A percentile compares a stretch with the other conserved stretches of the same genome.
These are phyloP conservation scores for Tenebrosternarchus preto DNA, from an alignment of 2,113 vertebrate genomes.

Conservation along the genomic window DNA sequence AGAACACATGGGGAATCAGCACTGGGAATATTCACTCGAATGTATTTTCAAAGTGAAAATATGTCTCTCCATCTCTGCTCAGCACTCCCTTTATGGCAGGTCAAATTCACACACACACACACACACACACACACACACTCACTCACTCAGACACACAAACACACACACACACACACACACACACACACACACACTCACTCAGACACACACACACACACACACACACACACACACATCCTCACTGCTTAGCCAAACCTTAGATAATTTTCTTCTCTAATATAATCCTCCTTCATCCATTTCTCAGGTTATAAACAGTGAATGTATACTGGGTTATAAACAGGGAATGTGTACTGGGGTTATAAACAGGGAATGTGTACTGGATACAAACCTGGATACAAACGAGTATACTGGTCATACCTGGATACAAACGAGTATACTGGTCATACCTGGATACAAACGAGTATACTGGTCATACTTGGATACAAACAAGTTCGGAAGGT, in stretches of 20 bases:
- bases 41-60: conserved; percentile 12
- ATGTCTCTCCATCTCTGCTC: background rate
- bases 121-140: background rate
- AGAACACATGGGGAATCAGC: no score
- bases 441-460: no score
- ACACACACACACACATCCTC: conserved; percentile 21
- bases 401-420: no score
- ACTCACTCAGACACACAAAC: background rate
- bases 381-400: no score
- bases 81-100: background rate
- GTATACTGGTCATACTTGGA: no score
- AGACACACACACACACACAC: background rate
- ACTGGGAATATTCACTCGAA: background rate
- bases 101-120: background rate
- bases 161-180: background rate
- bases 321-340: no score
- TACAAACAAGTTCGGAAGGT: no score
- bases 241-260: conserved; percentile 5
- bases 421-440: no score
- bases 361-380: no score
- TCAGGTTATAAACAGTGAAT: background rate
- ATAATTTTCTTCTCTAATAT: background rate
- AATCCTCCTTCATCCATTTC: background rate
- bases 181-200: background rate
- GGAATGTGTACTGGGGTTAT: no score